These are phyloP conservation scores for Zaprionus capensis DNA, from an alignment of 1,140 invertebrate species.

Conservation along the genomic window DNA sequence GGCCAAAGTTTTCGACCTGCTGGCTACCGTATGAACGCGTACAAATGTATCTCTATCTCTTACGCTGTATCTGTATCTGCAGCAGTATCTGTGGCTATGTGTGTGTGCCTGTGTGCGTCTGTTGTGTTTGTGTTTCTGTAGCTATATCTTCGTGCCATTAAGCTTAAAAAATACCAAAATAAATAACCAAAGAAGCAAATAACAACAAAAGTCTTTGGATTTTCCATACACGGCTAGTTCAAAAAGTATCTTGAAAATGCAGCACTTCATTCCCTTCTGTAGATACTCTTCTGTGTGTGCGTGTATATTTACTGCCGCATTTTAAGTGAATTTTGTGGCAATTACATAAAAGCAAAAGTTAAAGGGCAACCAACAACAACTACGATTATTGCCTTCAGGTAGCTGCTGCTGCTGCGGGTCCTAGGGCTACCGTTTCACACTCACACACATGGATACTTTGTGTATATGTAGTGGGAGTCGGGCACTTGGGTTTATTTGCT, in stretches of 20 bases:
- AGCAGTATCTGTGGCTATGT: constrained; percentile 2
- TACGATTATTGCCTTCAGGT: constrained; percentile 26
- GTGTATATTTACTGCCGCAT: constrained; percentile 52
- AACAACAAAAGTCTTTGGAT: constrained; percentile 39
- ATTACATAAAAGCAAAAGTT: constrained; percentile 72
- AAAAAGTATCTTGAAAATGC: constrained; percentile 59
- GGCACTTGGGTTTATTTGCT: constrained; percentile 65
- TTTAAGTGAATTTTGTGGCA: constrained; percentile 64
- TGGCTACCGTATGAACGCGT: constrained; percentile 25
- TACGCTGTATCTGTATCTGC: neutral
- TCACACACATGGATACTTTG: constrained; percentile 26
- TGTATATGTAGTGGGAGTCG: constrained; percentile 12
- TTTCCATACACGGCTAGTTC: constrained; percentile 8
- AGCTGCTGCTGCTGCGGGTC: neutral
- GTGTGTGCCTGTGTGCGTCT: constrained; percentile 3
- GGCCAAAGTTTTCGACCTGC: constrained; percentile 43
- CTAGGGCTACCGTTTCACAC: constrained; percentile 29
- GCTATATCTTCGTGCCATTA: constrained; percentile 60
- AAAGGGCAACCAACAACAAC: constrained; percentile 43
- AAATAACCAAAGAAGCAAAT: constrained; percentile 54
- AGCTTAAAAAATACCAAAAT: constrained; percentile 67
- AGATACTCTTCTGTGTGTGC: constrained; percentile 34
- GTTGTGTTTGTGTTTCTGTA: constrained; percentile 20
- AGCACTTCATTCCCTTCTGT: constrained; percentile 47
- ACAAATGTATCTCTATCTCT: neutral